Evolutionary conservation across 2,888 invertebrate species (phyloP).

Genomic region (Aromia moschata): DNA sequence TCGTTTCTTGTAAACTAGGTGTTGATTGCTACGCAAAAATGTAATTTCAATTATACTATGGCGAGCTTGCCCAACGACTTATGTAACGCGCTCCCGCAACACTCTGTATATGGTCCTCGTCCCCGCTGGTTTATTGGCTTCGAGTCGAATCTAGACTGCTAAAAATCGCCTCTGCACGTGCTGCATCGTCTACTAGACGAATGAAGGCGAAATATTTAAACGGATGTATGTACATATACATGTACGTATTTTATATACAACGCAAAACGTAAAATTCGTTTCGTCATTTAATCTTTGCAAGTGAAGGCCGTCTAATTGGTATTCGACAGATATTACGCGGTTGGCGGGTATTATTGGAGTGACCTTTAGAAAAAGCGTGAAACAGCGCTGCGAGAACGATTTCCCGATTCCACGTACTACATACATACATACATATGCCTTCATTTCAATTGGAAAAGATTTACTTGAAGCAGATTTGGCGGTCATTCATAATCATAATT

Average conservation of each 20-base stretch:
- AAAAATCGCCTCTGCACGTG: not conserved
- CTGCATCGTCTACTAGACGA: not conserved
- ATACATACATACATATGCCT: no score
- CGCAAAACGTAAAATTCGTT: slow-evolving; percentile 14
- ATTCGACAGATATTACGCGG: not conserved
- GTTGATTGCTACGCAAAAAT: no score
- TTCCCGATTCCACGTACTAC: no score
- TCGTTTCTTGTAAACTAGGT: no score
- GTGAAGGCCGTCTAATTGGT: slow-evolving; percentile 14
- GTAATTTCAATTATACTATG: no score
- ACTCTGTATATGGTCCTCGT: not conserved
- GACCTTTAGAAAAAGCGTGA: slow-evolving; percentile 9
- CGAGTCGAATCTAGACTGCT: not conserved
- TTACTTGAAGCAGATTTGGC: no score
- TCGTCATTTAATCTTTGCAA: slow-evolving; percentile 2
- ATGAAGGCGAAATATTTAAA: not conserved
- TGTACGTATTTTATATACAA: not conserved
- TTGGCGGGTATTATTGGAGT: not conserved
- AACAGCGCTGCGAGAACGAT: slow-evolving; percentile 1
- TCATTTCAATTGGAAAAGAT: no score
- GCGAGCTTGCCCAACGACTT: no score
- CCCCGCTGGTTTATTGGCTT: not conserved
- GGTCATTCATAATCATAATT: no score
- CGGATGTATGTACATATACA: no score
- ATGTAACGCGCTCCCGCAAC: not conserved